phyloP scores from a whole-genome alignment of 2,888 invertebrate species.

The Leucophenga montana region DNA sequence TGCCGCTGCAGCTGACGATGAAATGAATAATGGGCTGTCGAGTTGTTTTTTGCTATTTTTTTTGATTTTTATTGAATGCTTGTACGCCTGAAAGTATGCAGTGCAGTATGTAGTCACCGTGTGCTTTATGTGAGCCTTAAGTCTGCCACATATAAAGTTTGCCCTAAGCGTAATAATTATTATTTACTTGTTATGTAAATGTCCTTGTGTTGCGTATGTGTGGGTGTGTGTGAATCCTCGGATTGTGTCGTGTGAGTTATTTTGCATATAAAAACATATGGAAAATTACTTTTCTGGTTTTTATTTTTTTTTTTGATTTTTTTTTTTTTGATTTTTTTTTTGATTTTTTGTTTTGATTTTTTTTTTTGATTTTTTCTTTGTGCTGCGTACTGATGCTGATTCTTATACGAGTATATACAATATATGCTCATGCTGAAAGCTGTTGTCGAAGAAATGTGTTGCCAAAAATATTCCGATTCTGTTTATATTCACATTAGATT shows the following conservation, averaged over 20 bases:
- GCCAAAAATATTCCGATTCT: neutral
- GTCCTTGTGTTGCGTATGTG: slow-evolving; percentile 5
- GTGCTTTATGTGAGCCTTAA: neutral
- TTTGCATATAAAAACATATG: slow-evolving; percentile 27
- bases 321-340: no score
- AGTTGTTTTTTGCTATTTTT: neutral
- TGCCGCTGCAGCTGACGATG: neutral
- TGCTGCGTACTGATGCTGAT: neutral
- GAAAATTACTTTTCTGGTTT: slow-evolving; percentile 25
- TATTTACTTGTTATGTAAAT: slow-evolving; percentile 31
- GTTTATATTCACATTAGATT: slow-evolving; percentile 1
- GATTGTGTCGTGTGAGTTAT: neutral
- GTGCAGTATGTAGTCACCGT: no score
- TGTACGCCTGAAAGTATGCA: no score
- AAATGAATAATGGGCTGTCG: slow-evolving; percentile 17
- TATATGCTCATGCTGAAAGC: neutral
- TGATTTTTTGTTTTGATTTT: no score
- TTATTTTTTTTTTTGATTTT: neutral
- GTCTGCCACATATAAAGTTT: neutral
- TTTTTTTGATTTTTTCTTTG: neutral
- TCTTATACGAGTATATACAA: neutral
- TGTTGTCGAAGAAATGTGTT: neutral
- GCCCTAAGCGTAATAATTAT: slow-evolving; percentile 26
- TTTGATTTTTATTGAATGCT: neutral
- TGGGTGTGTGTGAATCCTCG: neutral